Percentiles rank a stretch among this genome's conserved stretches.
Evolutionary conservation across 2,797 vertebrate genomes (phyloP).

Genomic region (Pogonophryne albipinna): DNA sequence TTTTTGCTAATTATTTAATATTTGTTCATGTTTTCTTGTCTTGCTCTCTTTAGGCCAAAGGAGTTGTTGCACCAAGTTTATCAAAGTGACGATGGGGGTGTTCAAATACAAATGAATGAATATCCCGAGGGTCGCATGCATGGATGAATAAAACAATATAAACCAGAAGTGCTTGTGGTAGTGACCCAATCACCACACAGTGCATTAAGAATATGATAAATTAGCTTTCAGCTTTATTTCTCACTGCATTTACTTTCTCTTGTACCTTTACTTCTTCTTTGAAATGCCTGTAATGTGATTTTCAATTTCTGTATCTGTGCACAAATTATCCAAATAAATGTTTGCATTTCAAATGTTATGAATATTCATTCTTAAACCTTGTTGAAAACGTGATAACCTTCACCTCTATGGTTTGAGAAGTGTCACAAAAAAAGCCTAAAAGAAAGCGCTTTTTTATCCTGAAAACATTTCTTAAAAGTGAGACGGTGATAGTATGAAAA

Average conservation of each 20-base stretch:
- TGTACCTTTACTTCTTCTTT: neutral
- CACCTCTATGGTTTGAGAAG: neutral
- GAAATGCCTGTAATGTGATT: neutral
- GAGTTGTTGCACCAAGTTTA: slow-evolving; percentile 10
- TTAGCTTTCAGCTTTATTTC: neutral
- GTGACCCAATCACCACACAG: too few species aligned
- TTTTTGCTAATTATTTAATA: too few species aligned
- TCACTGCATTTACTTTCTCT: neutral
- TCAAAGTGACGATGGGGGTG: neutral
- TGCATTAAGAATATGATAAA: neutral
- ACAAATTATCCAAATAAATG: slow-evolving; percentile 25
- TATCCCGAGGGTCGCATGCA: neutral
- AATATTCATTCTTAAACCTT: neutral
- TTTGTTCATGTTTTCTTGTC: neutral
- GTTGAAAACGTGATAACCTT: neutral
- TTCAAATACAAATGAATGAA: neutral
- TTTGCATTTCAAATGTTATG: slow-evolving; percentile 8
- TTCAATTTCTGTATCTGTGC: neutral
- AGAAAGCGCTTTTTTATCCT: too few species aligned
- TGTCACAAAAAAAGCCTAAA: neutral
- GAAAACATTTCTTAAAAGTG: too few species aligned
- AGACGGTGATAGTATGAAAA: too few species aligned
- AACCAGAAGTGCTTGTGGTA: neutral
- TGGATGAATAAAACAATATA: neutral
- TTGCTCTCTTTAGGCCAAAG: slow-evolving; percentile 53